phyloP scores from a whole-genome alignment of 2,113 vertebrate species.

The Donacobius atricapilla region DNA sequence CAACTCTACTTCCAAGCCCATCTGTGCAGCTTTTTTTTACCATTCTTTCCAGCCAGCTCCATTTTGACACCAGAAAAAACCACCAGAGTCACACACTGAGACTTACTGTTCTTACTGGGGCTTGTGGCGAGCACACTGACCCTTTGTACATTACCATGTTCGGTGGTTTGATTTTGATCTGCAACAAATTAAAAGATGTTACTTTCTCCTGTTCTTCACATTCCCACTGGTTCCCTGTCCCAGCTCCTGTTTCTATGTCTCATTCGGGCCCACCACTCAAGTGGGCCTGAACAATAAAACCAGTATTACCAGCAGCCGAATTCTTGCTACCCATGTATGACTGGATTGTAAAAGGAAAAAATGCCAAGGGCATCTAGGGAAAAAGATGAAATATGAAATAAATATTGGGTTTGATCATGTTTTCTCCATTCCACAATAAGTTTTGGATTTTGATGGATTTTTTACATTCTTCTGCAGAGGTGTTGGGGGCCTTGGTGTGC shows the following conservation, averaged over 20 bases:
- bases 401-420: neutral
- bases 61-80: neutral
- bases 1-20: neutral
- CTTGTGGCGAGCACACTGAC: neutral
- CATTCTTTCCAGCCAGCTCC: neutral
- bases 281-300: neutral
- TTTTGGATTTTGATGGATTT: neutral
- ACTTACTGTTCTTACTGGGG: neutral
- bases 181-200: fast-evolving
- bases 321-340: neutral
- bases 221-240: neutral
- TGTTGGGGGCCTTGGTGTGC: neutral
- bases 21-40: neutral
- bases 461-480: neutral
- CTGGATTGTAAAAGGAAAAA: neutral
- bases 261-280: neutral
- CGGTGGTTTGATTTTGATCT: neutral
- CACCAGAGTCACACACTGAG: neutral
- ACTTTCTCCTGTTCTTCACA: neutral
- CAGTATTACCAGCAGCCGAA: neutral
- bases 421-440: neutral
- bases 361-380: neutral
- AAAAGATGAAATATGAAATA: neutral
- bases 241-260: neutral
- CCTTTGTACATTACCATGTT: neutral